These are phyloP conservation scores for Formica exsecta DNA, from an alignment of 1,140 invertebrate species.

Conservation along the genomic window DNA sequence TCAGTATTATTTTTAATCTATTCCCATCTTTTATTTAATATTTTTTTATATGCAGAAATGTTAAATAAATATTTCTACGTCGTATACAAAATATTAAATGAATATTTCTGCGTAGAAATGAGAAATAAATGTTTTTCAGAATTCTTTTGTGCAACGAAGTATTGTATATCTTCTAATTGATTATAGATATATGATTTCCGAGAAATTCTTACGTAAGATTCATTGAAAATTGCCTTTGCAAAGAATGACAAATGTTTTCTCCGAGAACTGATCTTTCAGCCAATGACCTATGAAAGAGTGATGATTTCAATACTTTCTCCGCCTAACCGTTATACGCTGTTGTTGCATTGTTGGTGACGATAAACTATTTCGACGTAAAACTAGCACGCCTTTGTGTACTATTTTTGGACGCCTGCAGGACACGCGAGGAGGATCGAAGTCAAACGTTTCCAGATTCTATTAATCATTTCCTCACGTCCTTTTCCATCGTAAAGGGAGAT, in stretches of 20 bases:
- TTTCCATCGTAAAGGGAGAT: background rate
- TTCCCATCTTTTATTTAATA: background rate
- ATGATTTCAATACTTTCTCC: slow-evolving; percentile 38
- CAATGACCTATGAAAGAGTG: slow-evolving; percentile 34
- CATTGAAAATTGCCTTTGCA: background rate
- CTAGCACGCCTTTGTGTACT: background rate
- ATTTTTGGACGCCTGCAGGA: background rate
- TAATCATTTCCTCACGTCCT: slow-evolving; percentile 22
- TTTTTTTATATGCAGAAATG: background rate
- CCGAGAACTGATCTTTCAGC: background rate
- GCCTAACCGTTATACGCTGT: background rate
- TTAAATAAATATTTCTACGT: no score
- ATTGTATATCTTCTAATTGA: background rate
- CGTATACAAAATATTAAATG: no score
- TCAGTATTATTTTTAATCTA: slow-evolving; percentile 1
- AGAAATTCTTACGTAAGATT: background rate
- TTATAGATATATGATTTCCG: background rate
- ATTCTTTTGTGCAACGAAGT: background rate
- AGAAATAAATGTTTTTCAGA: background rate
- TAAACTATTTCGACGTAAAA: background rate
- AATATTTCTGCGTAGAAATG: no score
- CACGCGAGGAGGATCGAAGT: background rate
- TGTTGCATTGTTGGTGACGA: background rate
- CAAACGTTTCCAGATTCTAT: background rate
- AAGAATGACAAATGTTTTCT: background rate